Base-by-base conservation (phyloP, 2,113 vertebrate genomes). In the Brachyhypopomus gauderio region DNA sequence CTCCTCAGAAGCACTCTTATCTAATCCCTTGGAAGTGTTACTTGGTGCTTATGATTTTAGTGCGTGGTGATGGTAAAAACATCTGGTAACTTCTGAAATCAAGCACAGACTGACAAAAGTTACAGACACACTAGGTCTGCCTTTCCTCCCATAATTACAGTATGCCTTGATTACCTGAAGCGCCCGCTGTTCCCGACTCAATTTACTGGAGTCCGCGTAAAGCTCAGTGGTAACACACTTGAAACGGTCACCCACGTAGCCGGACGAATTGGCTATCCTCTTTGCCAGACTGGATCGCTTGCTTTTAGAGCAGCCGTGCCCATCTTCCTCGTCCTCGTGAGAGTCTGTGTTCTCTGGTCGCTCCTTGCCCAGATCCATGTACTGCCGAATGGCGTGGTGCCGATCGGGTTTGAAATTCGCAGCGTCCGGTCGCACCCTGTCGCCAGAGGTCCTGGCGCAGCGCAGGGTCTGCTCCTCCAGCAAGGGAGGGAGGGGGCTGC, bases 231-330 rank as follows among this genome's bases (percentile, higher is more conserved):
- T 99, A 91, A 99, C 94, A 72, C 96, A 98, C 92, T 99, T 99
- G 95, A 99, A 97, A 80, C 97, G 95, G 89, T 99, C 98, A 80
- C 98, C 98, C 90, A 99, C 98, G 1, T 97, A 99, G 93, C 98
- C 98, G 0, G 97, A 94, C 19, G 98, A 99, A 92, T 98, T 99
- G 22, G 97, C 98, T 0, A 99, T 99, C 89, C 98, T 93, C 86
- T 97, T 99, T 76, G 97, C 96, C 91, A 99, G 79, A 84, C 92
- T 93, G 80, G 93, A 93, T 86, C 89, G 91, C 79, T 94, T 94
- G 85, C 92, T 92, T 90, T 95, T 98, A 75, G 95, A 83, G 59
- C 87, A 90, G n/a, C 82, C 25, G 6, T 91, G 89, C 63, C 87
- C 90, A 0, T 92, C 92, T 0, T 90, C 92, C 0, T 92, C 92